Evolutionary conservation across 2,113 vertebrate species (phyloP).

Genomic region (Nansenia antarctica): DNA sequence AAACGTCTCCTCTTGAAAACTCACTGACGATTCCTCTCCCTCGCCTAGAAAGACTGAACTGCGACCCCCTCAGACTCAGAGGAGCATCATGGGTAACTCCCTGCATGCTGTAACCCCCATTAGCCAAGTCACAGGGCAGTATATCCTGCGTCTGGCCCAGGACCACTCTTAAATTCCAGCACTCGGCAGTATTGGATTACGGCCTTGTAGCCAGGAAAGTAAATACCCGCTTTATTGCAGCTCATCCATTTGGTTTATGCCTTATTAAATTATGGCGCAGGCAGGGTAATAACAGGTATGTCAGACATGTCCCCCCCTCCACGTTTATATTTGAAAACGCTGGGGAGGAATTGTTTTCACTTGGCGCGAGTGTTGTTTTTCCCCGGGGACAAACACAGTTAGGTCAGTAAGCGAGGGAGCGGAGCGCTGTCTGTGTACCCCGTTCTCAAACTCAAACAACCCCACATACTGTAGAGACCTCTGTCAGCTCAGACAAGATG

Average conservation of each 20-base stretch:
- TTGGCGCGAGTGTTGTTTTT: constrained; percentile 9
- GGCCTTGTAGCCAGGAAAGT: constrained; percentile 46
- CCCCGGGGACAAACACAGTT: constrained; percentile 25
- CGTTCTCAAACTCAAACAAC: constrained; percentile 32
- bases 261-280: constrained; percentile 67
- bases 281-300: constrained; percentile 52
- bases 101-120: neutral
- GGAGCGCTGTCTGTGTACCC: constrained; percentile 16
- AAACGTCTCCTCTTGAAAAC: no score
- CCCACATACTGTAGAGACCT: constrained; percentile 27
- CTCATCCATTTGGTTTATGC: constrained; percentile 69
- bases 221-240: constrained; percentile 66
- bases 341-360: constrained; percentile 12
- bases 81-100: neutral
- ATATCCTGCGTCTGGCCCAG: constrained; percentile 46
- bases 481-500: no score
- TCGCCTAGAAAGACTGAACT: no score
- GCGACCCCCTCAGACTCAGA: neutral
- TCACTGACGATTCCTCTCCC: no score
- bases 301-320: constrained; percentile 35
- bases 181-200: constrained; percentile 56
- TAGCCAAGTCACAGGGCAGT: constrained; percentile 23
- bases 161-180: constrained; percentile 56
- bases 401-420: constrained; percentile 28
- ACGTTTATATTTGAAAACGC: constrained; percentile 41